A percentile compares a stretch with the other conserved stretches of the same genome.
Evolutionary conservation across 2,888 invertebrate species (phyloP).

Genomic region (Dicyrtoma fusca): DNA sequence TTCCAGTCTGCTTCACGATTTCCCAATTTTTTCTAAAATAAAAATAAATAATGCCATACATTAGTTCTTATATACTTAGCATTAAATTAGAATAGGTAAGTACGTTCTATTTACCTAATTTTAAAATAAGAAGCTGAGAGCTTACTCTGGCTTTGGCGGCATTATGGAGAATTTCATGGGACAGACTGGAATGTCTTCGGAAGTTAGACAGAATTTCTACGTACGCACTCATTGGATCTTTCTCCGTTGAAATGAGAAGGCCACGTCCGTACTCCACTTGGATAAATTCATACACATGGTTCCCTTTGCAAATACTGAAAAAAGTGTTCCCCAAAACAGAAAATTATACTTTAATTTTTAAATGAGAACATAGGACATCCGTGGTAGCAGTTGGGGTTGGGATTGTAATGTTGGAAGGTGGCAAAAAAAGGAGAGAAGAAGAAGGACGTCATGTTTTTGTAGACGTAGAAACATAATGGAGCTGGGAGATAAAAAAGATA

Average conservation of each 20-base stretch:
- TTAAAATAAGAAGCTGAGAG: neutral
- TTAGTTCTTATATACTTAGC: too few relatives aligned
- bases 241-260: slow-evolving; percentile 43
- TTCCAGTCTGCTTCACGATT: slow-evolving; percentile 50
- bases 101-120: neutral
- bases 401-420: too few relatives aligned
- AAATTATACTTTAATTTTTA: too few relatives aligned
- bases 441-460: too few relatives aligned
- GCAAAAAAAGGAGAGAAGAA: too few relatives aligned
- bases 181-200: slow-evolving; percentile 43
- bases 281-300: slow-evolving; percentile 51
- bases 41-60: too few relatives aligned
- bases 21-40: slow-evolving; percentile 47
- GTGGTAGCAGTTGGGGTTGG: too few relatives aligned
- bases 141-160: slow-evolving; percentile 52
- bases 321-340: too few relatives aligned
- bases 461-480: too few relatives aligned
- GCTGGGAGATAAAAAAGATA: too few relatives aligned
- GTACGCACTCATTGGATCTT: slow-evolving; percentile 39
- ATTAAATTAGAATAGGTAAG: too few relatives aligned
- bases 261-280: slow-evolving; percentile 54
- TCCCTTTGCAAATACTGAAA: slow-evolving; percentile 50
- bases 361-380: too few relatives aligned
- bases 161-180: slow-evolving; percentile 50
- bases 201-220: slow-evolving; percentile 51